Conservation (phyloP, 1,140 invertebrate genomes). For the Drosophila sp. region DNA sequence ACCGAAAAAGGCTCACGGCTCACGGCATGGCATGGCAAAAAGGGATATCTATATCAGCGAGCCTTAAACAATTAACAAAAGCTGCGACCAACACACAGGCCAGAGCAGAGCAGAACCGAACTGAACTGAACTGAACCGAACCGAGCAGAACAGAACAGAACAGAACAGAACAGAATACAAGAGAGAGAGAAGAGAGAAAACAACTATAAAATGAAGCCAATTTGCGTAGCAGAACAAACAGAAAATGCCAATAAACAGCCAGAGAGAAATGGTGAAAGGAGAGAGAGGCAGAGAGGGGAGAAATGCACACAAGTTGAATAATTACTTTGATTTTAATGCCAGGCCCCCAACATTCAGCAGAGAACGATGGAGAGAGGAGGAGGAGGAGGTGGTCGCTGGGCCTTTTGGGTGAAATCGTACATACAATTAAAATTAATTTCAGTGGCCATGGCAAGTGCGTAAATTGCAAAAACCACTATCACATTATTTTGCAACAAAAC, state of each 20-base stretch:
- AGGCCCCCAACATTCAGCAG: conserved; percentile 26
- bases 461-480: conserved; percentile 79
- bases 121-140: no score
- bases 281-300: conserved; percentile 10
- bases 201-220: conserved; percentile 72
- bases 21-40: conserved; percentile 22
- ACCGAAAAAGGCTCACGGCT: conserved; percentile 15
- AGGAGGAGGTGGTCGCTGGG: conserved; percentile 6
- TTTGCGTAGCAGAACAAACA: conserved; percentile 54
- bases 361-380: background rate
- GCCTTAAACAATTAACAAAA: conserved; percentile 75
- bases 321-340: conserved; percentile 77
- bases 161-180: no score
- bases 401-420: conserved; percentile 13
- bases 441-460: conserved; percentile 68
- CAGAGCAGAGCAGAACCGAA: no score
- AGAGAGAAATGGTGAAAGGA: conserved; percentile 6
- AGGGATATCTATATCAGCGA: conserved; percentile 68
- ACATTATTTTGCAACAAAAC: conserved; percentile 63
- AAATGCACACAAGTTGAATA: conserved; percentile 70
- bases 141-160: no score
- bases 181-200: conserved; percentile 15
- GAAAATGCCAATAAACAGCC: conserved; percentile 10
- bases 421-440: conserved; percentile 79
- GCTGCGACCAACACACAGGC: conserved; percentile 45